A percentile compares a stretch with the other conserved stretches of the same genome.
These are phyloP conservation scores for Dryobotodes eremita DNA, from an alignment of 2,888 invertebrate genomes.

Conservation along the genomic window DNA sequence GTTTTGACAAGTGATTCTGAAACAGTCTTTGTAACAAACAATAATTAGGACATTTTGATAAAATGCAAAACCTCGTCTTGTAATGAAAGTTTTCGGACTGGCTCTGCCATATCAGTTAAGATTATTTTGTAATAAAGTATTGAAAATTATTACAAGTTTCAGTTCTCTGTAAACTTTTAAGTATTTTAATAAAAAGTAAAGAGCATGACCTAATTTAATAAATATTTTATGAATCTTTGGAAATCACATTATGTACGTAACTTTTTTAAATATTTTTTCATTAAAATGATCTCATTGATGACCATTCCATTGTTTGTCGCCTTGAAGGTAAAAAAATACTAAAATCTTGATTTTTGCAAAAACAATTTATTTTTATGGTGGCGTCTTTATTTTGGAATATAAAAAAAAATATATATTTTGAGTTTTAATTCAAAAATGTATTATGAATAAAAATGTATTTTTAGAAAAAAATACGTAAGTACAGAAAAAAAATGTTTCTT, in stretches of 20 bases:
- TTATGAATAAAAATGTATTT: not conserved
- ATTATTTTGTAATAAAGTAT: constrained; percentile 47
- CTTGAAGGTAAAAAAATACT: constrained; percentile 36
- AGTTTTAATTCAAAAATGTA: not conserved
- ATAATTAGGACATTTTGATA: constrained; percentile 64
- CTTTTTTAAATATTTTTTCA: constrained; percentile 45
- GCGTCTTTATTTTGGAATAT: constrained; percentile 30
- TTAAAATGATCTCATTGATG: constrained; percentile 68
- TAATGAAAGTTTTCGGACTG: constrained; percentile 52
- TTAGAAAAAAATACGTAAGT: constrained; percentile 1
- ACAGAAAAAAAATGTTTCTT: constrained; percentile 2
- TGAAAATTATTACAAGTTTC: constrained; percentile 49
- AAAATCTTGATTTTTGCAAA: constrained; percentile 15
- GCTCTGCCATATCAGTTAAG: constrained; percentile 63
- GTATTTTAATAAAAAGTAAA: constrained; percentile 52
- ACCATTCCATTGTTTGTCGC: constrained; percentile 57
- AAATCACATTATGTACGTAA: constrained; percentile 61
- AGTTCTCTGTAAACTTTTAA: constrained; percentile 39
- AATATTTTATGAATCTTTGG: constrained; percentile 31
- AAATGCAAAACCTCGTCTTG: constrained; percentile 52
- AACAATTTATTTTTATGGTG: constrained; percentile 12
- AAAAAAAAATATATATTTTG: constrained; percentile 11
- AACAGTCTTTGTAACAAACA: constrained; percentile 55
- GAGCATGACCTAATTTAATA: constrained; percentile 62
- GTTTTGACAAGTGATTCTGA: constrained; percentile 58